Percentiles rank a stretch among this genome's conserved stretches.
Evolutionary conservation across 1,140 invertebrate species (phyloP).

Genomic region (Pachypsylla venusta): DNA sequence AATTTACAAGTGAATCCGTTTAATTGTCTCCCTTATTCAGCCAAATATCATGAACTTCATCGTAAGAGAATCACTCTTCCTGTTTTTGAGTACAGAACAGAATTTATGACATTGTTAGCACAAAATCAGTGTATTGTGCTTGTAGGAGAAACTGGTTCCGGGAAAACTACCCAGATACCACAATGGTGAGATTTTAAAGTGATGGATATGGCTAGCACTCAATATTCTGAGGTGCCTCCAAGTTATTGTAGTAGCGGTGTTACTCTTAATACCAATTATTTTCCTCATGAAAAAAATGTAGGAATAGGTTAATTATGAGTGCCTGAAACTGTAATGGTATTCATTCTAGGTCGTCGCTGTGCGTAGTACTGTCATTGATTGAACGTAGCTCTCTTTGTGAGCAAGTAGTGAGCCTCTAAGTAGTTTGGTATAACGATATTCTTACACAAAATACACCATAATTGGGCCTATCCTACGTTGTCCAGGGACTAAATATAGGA

Average conservation of each 20-base stretch:
- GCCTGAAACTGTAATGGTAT: too few species aligned
- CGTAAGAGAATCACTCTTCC: conserved; percentile 82
- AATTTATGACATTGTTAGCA: conserved; percentile 83
- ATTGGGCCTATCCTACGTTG: too few species aligned
- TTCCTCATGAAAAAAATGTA: neutral
- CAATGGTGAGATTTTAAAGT: conserved; percentile 40
- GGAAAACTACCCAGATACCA: conserved; percentile 93
- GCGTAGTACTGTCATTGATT: too few species aligned
- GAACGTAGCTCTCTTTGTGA: too few species aligned
- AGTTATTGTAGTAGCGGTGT: too few species aligned
- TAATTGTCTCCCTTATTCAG: conserved; percentile 58
- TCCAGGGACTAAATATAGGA: too few species aligned
- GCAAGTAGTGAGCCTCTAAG: too few species aligned
- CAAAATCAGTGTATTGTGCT: conserved; percentile 85
- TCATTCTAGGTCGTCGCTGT: too few species aligned
- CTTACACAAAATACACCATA: too few species aligned
- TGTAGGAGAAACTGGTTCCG: conserved; percentile 92
- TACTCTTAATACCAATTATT: neutral
- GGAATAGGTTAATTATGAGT: neutral
- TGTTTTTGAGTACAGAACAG: conserved; percentile 93
- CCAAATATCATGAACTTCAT: conserved; percentile 66
- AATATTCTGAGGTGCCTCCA: too few species aligned
- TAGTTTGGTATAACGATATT: too few species aligned
- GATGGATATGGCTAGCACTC: too few species aligned
- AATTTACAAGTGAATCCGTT: conserved; percentile 46